Evolutionary conservation across 2,888 invertebrate species (phyloP), one percentile per base, ranked within the genome.

Genomic region (Cryptosula pallasiana): DNA sequence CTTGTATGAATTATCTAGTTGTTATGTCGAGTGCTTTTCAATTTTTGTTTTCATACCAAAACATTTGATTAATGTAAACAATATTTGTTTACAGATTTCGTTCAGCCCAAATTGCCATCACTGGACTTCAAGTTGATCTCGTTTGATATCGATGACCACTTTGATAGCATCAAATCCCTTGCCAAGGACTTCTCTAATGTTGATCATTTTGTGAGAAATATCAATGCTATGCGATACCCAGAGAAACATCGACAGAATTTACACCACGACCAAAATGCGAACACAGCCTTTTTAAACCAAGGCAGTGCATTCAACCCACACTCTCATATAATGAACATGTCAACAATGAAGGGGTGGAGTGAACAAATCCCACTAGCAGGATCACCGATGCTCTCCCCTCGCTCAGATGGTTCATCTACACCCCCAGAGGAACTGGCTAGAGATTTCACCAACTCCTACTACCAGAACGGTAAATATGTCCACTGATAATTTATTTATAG

Each of bases 121-220:
- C 32, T 63, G 2, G 63, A 63, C n/a, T n/a, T 63, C 20, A 63
- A 63, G 63, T 13, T 63, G 29, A 32, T 63, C 29, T 63, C 63
- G 13, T 63, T 29, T n/a, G 63, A 63, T 63, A 63, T 63, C n/a
- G 63, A 32, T 32, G 63, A 63, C 32, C 27, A 32, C 3, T 63
- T 63, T 32, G 63, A 63, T 32, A 63, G 63, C 32, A 63, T 63
- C 27, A 25, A 63, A 32, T 63, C 63, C 5, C 32, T 63, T 9
- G 29, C 63, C n/a, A 63, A 32, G 32, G 63, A 63, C 5, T 16
- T 34, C 16, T 29, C 25, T 13, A 45, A 45, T 45, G 5, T 63
- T 2, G 63, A 63, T 34, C 63, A 63, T 5, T 9, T 63, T 29
- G 34, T 63, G 9, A 63, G 32, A 32, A 63, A n/a, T 32, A 3